These are phyloP conservation scores for Taphrorychus bicolor DNA, from an alignment of 2,888 invertebrate species.

Conservation along the genomic window DNA sequence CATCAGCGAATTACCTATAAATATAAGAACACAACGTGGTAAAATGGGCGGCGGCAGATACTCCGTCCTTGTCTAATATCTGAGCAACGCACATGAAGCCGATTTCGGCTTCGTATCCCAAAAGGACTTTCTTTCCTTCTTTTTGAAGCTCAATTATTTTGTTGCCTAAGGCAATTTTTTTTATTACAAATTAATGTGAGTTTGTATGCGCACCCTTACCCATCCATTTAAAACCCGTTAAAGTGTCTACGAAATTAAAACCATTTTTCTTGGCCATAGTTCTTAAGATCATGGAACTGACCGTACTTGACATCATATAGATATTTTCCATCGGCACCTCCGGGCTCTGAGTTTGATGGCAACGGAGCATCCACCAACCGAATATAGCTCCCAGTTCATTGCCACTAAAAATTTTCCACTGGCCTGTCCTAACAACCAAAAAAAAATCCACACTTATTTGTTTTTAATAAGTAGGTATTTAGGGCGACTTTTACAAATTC, in stretches of 20 bases:
- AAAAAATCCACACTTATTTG: too few relatives aligned
- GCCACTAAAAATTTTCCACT: constrained; percentile 91
- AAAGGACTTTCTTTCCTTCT: not conserved
- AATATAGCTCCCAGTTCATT: constrained; percentile 94
- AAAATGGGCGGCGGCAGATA: constrained; percentile 6
- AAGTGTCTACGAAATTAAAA: constrained; percentile 81
- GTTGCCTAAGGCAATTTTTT: not conserved
- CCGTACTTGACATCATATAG: constrained; percentile 91
- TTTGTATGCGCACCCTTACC: not conserved
- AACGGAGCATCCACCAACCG: constrained; percentile 89
- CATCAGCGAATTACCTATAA: too few relatives aligned
- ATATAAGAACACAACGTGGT: not conserved
- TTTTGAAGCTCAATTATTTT: constrained; percentile 5
- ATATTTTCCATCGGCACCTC: constrained; percentile 65
- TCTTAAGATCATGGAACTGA: constrained; percentile 92
- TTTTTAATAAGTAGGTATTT: too few relatives aligned
- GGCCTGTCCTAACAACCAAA: constrained; percentile 60
- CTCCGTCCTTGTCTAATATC: constrained; percentile 15
- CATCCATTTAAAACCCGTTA: constrained; percentile 98
- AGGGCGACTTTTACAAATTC: too few relatives aligned
- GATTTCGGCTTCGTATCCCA: constrained; percentile 5
- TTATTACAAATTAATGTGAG: not conserved
- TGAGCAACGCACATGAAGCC: constrained; percentile 8
- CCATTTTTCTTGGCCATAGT: constrained; percentile 83
- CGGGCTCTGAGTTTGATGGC: constrained; percentile 63